These are phyloP conservation scores for Lasioglossum malachurum DNA, from an alignment of 2,888 invertebrate species.

Conservation along the genomic window DNA sequence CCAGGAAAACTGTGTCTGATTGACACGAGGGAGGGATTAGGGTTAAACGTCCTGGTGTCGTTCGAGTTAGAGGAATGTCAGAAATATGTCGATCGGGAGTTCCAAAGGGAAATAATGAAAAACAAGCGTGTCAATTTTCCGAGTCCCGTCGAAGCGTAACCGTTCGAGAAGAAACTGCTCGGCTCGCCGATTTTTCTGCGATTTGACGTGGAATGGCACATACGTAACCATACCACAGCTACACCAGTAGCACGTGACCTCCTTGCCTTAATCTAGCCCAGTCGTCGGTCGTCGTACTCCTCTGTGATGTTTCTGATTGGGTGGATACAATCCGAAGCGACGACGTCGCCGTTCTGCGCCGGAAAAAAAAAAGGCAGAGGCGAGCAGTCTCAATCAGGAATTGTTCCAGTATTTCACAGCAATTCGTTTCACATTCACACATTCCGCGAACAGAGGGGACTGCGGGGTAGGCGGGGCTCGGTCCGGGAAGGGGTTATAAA, in stretches of 20 bases:
- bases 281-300: constrained; percentile 64
- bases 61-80: neutral
- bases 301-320: constrained; percentile 49
- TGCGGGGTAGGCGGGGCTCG: neutral
- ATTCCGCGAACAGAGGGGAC: constrained; percentile 12
- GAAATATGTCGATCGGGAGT: neutral
- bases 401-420: constrained; percentile 44
- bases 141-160: neutral
- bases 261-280: constrained; percentile 82
- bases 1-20: no score
- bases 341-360: constrained; percentile 17
- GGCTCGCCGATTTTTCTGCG: constrained; percentile 4
- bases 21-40: no score
- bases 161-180: neutral
- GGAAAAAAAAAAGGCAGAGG: neutral
- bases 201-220: constrained; percentile 33
- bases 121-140: neutral
- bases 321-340: constrained; percentile 20
- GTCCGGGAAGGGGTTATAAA: neutral
- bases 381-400: constrained; percentile 40
- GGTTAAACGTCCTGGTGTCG: neutral
- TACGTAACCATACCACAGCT: constrained; percentile 57
- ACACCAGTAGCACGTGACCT: constrained; percentile 75
- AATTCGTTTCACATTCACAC: constrained; percentile 48
- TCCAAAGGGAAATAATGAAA: neutral